These are phyloP conservation scores for Lamellibrachia satsuma DNA, from an alignment of 2,888 invertebrate species.

Conservation along the genomic window DNA sequence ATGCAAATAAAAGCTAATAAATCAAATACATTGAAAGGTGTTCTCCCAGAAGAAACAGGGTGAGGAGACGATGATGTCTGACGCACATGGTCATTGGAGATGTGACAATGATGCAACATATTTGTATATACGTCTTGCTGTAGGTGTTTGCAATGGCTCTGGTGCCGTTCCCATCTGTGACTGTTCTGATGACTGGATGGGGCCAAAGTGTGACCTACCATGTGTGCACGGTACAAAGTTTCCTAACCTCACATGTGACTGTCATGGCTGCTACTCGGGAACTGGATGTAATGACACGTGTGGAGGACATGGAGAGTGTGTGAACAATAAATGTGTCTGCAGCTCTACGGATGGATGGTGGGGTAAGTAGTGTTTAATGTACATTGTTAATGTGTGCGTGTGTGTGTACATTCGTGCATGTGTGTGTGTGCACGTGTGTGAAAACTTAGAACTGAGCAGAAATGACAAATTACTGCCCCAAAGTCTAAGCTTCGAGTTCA, in stretches of 20 bases:
- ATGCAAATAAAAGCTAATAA: no score
- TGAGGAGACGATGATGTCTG: no score
- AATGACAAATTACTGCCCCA: no score
- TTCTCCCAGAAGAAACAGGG: no score
- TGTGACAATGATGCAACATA: not conserved
- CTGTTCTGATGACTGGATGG: slow-evolving; percentile 45
- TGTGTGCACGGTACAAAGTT: slow-evolving; percentile 41
- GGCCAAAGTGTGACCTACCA: slow-evolving; percentile 45
- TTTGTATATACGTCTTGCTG: not conserved
- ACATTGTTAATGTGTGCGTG: not conserved
- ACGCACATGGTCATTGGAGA: no score
- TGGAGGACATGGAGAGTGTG: slow-evolving; percentile 39
- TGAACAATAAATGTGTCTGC: slow-evolving; percentile 1
- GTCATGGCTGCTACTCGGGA: slow-evolving; percentile 46
- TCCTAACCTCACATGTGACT: slow-evolving; percentile 38
- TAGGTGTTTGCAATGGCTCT: not conserved
- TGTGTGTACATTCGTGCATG: no score
- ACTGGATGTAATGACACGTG: slow-evolving; percentile 43
- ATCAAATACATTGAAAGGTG: no score
- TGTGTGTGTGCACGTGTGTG: no score
- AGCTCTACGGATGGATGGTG: not conserved
- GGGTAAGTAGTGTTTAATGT: not conserved
- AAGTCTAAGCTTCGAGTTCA: no score
- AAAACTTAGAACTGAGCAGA: no score
- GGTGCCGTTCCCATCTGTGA: slow-evolving; percentile 33